Conservation (phyloP, 2,888 invertebrate genomes). For the Coelogynopora nodosa region DNA sequence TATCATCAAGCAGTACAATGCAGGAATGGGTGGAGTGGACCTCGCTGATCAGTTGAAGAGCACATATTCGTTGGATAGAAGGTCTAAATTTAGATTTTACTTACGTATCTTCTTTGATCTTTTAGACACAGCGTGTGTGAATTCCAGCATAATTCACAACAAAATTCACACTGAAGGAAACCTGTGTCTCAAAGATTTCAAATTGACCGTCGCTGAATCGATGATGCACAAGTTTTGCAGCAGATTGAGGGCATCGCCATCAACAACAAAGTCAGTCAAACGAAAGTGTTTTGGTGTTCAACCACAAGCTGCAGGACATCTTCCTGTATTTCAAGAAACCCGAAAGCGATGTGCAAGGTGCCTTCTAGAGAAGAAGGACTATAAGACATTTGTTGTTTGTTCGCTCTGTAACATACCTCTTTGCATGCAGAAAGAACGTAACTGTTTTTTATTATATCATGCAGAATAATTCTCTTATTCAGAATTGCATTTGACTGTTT, state of each 20-base stretch:
- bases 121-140: background rate
- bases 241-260: background rate
- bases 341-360: background rate
- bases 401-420: background rate
- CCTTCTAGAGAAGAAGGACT: background rate
- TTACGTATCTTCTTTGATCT: background rate
- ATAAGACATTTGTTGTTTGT: background rate
- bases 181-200: background rate
- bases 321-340: background rate
- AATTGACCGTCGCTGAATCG: background rate
- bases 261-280: background rate
- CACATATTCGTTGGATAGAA: background rate
- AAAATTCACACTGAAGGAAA: background rate
- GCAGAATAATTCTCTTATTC: background rate
- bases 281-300: background rate
- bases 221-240: background rate
- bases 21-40: background rate
- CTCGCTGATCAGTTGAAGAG: background rate
- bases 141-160: background rate
- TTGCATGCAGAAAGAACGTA: background rate
- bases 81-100: background rate
- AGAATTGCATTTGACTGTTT: background rate
- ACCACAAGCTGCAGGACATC: background rate
- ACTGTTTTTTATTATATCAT: background rate
- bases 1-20: background rate